Evolutionary conservation across 1,140 invertebrate genomes (phyloP).

Genomic region (Nixonia krombeini): DNA sequence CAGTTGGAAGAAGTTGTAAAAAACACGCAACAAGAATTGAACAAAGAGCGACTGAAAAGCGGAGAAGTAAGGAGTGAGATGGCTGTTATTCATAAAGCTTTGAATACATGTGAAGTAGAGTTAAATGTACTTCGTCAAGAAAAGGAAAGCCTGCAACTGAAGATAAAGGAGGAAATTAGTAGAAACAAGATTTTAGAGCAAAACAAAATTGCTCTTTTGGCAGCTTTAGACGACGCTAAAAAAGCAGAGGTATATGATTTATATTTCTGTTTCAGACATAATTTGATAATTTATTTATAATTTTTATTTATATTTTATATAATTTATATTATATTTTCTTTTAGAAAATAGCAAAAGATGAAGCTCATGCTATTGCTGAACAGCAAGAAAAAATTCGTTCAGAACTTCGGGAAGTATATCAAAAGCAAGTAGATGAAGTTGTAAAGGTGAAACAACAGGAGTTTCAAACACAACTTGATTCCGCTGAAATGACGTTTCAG

Average conservation of each 20-base stretch:
- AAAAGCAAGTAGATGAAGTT: constrained; percentile 83
- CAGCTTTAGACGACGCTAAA: constrained; percentile 67
- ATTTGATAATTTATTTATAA: constrained; percentile 5
- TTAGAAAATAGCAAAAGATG: constrained; percentile 73
- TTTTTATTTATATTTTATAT: constrained; percentile 6
- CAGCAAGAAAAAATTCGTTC: constrained; percentile 77
- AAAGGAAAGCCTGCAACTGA: constrained; percentile 70
- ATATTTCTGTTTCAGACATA: constrained; percentile 6
- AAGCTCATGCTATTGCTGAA: constrained; percentile 71
- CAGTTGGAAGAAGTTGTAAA: constrained; percentile 56
- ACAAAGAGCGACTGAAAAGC: constrained; percentile 60
- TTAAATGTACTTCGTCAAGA: constrained; percentile 71
- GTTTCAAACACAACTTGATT: constrained; percentile 82
- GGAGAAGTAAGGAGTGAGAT: constrained; percentile 68
- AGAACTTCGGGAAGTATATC: constrained; percentile 81
- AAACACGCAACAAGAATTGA: constrained; percentile 60
- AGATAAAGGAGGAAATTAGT: constrained; percentile 72
- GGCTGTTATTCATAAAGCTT: constrained; percentile 69
- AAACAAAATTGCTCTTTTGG: constrained; percentile 70
- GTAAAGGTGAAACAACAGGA: constrained; percentile 83
- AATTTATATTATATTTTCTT: constrained; percentile 16
- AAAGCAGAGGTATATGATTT: constrained; percentile 68
- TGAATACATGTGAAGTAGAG: constrained; percentile 74
- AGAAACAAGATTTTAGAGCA: constrained; percentile 69
- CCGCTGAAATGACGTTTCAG: constrained; percentile 76